Conservation (phyloP, 2,113 vertebrate genomes). For the Podarcis cretensis region DNA sequence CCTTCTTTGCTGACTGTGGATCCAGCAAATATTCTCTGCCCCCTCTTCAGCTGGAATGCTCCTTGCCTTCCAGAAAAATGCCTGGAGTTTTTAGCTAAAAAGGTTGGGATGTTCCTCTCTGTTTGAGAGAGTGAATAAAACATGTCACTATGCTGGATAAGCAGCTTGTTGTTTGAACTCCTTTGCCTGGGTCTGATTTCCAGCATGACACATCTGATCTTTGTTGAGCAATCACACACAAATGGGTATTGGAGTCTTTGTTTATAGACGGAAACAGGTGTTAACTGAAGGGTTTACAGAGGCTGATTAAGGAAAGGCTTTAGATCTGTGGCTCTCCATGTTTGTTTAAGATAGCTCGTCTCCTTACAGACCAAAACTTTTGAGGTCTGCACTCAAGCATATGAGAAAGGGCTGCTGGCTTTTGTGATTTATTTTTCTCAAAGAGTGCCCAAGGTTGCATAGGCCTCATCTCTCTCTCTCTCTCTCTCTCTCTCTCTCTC, state of each 20-base stretch:
- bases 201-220: constrained; percentile 52
- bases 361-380: constrained; percentile 3
- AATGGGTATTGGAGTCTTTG: constrained; percentile 41
- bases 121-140: constrained; percentile 53
- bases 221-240: constrained; percentile 48
- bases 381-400: neutral
- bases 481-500: constrained; percentile 13
- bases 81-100: constrained; percentile 12
- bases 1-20: neutral
- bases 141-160: constrained; percentile 50
- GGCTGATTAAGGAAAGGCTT: constrained; percentile 1
- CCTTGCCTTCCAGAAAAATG: constrained; percentile 27
- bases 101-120: constrained; percentile 48
- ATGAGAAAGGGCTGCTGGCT: neutral
- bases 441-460: neutral
- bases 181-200: constrained; percentile 16
- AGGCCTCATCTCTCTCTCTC: constrained; percentile 34
- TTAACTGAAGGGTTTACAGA: constrained; percentile 45
- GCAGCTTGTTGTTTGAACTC: constrained; percentile 59
- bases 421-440: neutral
- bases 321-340: constrained; percentile 14
- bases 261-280: constrained; percentile 43
- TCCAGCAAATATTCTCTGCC: neutral
- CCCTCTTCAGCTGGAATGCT: neutral
- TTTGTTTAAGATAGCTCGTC: neutral